Percentiles rank a stretch among this genome's conserved stretches.
Conservation (phyloP, 2,888 invertebrate genomes). For the Nebria salina region DNA sequence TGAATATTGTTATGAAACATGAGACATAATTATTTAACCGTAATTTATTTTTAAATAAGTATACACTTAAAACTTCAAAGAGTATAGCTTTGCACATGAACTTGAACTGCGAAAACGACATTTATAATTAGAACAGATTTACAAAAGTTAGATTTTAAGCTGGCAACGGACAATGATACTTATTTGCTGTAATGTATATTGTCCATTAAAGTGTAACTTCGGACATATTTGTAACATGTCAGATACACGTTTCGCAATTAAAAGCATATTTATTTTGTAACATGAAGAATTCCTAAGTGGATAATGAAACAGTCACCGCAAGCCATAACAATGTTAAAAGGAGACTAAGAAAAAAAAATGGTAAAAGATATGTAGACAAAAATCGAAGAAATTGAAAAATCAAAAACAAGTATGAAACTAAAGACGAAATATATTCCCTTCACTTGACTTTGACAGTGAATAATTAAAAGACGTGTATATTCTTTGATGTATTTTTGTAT, state of each 20-base stretch:
- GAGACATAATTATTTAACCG: neutral
- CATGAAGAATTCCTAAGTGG: neutral
- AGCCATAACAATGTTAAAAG: neutral
- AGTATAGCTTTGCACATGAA: too few relatives aligned
- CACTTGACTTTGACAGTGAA: constrained; percentile 2
- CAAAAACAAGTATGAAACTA: neutral
- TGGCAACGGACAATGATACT: neutral
- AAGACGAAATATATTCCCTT: constrained; percentile 9
- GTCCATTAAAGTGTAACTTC: neutral
- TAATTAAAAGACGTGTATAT: neutral
- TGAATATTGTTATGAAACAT: too few relatives aligned
- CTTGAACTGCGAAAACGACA: too few relatives aligned
- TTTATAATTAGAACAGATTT: too few relatives aligned
- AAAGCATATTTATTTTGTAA: neutral
- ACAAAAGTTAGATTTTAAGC: too few relatives aligned
- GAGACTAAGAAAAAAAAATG: constrained; percentile 11
- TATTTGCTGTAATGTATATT: neutral
- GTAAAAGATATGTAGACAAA: constrained; percentile 25
- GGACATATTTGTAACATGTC: neutral
- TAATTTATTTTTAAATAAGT: neutral
- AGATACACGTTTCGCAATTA: neutral
- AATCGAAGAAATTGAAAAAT: constrained; percentile 24
- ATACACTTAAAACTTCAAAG: too few relatives aligned
- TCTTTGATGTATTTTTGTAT: constrained; percentile 14
- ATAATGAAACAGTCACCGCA: neutral